These are phyloP conservation scores for Corbicula japonica DNA, from an alignment of 2,888 invertebrate species.

Conservation along the genomic window DNA sequence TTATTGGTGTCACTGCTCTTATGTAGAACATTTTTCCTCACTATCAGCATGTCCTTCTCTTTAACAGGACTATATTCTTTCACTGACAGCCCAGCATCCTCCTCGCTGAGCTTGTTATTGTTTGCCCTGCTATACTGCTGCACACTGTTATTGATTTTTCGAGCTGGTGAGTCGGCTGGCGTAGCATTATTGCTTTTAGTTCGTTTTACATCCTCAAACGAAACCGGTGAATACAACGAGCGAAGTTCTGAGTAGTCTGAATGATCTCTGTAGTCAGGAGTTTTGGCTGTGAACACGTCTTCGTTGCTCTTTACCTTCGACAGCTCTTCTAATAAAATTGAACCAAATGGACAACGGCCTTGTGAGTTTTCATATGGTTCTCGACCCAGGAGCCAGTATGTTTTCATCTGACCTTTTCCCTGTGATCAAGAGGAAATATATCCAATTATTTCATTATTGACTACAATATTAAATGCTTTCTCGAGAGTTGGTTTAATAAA, in stretches of 20 bases:
- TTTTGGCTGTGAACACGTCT: neutral
- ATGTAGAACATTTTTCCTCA: constrained; percentile 11
- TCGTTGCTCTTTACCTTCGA: constrained; percentile 44
- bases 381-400: constrained; percentile 76
- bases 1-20: constrained; percentile 16
- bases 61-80: neutral
- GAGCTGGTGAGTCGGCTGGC: constrained; percentile 37
- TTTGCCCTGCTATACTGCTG: too few species aligned
- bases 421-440: too few species aligned
- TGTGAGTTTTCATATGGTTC: constrained; percentile 41
- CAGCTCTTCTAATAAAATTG: constrained; percentile 71
- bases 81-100: neutral
- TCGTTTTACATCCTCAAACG: constrained; percentile 74
- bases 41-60: constrained; percentile 4
- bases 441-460: too few species aligned
- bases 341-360: constrained; percentile 71
- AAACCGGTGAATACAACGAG: constrained; percentile 78
- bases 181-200: constrained; percentile 28
- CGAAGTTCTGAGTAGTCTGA: constrained; percentile 44
- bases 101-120: too few species aligned
- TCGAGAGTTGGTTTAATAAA: too few species aligned
- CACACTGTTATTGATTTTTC: constrained; percentile 8
- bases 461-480: too few species aligned
- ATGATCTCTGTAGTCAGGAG: neutral
- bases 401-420: constrained; percentile 82